Base-by-base conservation (phyloP, 1,140 invertebrate genomes). In the Euglossa dilemma region DNA sequence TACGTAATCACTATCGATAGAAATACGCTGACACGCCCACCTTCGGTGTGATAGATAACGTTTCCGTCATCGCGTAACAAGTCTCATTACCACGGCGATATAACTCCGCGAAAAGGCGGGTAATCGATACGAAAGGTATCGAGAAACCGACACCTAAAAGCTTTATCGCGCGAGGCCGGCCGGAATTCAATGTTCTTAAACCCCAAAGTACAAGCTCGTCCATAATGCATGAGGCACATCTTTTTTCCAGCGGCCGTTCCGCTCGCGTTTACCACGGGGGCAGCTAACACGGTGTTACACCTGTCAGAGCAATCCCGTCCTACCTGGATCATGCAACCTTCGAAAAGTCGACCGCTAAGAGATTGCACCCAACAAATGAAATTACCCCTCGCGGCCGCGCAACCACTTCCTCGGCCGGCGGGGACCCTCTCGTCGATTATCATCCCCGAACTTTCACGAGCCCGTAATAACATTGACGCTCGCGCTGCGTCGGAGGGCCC, bases 341-440 rank as follows among this genome's bases (percentile, higher is more conserved):
- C 81, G 50, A 87, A 84, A 90, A 90, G 83, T 88, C 85, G 91
- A 91, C 90, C 90, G 83, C 85, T 91, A 91, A 90, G 87, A 90
- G 90, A 91, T 91, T 91, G 88, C 88, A 76, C 77, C 61, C 72
- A 83, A 76, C 75, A 90, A 91, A 91, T 87, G 87, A 87, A 90
- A 91, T 91, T 91, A 91, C 66, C 36, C 36, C 66, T 47, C 70
- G 74, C 69, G 69, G 61, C 76, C 59, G 47, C 63, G 56, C 69
- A 67, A 54, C 64, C 61, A 78, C 78, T 87, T 80, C 59, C 83
- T 85, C 67, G 43, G 63, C 23, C 61, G n/a, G 18, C 16, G n/a
- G 76, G 59, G 56, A 75, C 66, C 83, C 75, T 54, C 57, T 75
- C 85, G 50, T 77, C 61, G 86, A 87, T 87, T 75, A 87, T 87